Base-by-base conservation (phyloP, 2,888 invertebrate genomes). In the Mythimna ferrago region DNA sequence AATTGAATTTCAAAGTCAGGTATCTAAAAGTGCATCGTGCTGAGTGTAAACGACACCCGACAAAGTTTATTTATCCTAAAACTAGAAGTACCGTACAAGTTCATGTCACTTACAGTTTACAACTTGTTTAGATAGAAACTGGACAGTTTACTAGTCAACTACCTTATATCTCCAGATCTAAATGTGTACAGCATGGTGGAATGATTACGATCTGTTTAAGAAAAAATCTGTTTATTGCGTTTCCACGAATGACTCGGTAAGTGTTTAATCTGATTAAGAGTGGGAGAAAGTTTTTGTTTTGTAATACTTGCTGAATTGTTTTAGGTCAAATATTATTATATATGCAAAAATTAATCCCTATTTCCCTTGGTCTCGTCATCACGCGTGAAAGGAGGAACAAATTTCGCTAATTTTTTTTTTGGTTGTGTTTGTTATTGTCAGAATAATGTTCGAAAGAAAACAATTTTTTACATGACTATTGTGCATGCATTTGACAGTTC, bases 271-370 rank as follows among this genome's bases (percentile, higher is more conserved):
- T 73, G 64, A 84, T 73, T 38, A 58, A 66, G 32, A 26, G n/a
- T 10, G 68, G 32, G 84, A 72, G 85, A 83, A 83, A 83, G 83
- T 73, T 74, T 72, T n/a, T 57, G 65, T 73, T 76, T 63, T 62
- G 35, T 44, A 80, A 74, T 19, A 51, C 4, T 65, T 66, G n/a
- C 32, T 54, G n/a, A 60, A 16, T 61, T 60, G 10, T 54, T 70
- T 57, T 6, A 51, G 35, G 14, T 38, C n/a, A 11, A 60, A 60
- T 38, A 7, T 57, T 48, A 19, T 2, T 4, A 3, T 54, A 6
- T 48, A 48, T 6, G 16, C 6, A 16, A 14, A 44, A 44, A 2
- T 44, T 0, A 14, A 44, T 48, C 16, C 19, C 48, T 16, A 48
- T 48, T 48, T 14, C 14, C 44, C 14, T 48, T 48, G 44, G 16